Percentiles rank a stretch among this genome's conserved stretches.
Evolutionary conservation across 2,888 invertebrate genomes (phyloP).

Genomic region (Drosophila anceps): DNA sequence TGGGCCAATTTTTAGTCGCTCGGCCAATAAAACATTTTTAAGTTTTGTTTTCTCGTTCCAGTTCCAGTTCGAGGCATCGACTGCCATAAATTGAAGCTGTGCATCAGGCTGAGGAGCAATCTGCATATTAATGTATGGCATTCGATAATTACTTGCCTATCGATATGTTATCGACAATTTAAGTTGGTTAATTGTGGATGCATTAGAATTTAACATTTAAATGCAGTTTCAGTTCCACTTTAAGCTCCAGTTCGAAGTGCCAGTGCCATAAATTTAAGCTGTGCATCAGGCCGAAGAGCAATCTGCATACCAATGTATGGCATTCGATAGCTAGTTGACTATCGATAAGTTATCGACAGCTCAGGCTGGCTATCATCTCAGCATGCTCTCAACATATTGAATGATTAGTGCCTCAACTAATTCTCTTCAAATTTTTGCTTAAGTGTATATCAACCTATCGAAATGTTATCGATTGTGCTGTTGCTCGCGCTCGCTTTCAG

Average conservation of each 20-base stretch:
- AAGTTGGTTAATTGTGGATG: not conserved
- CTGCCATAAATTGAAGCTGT: slow-evolving; percentile 42
- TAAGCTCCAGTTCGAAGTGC: not conserved
- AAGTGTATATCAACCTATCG: too few relatives aligned
- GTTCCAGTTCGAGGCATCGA: slow-evolving; percentile 10
- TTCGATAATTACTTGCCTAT: slow-evolving; percentile 19
- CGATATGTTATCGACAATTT: slow-evolving; percentile 15
- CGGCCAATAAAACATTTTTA: slow-evolving; percentile 59
- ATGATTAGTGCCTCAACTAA: too few relatives aligned
- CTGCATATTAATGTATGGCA: slow-evolving; percentile 1
- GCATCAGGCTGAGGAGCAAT: slow-evolving; percentile 9
- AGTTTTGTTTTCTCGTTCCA: slow-evolving; percentile 36
- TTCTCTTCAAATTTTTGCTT: not conserved
- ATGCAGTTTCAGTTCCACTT: not conserved
- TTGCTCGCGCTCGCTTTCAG: not conserved
- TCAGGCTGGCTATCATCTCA: too few relatives aligned
- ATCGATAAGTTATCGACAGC: not conserved
- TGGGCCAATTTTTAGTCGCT: slow-evolving; percentile 41
- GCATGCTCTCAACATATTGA: too few relatives aligned
- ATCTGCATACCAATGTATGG: not conserved
- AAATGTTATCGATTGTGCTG: slow-evolving; percentile 5
- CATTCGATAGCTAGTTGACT: not conserved
- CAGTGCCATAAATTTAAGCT: not conserved
- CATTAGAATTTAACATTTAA: not conserved
- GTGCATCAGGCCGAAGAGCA: too few relatives aligned